Base-by-base conservation (phyloP, 2,888 invertebrate species). In the Himalopsyche tibetana region DNA sequence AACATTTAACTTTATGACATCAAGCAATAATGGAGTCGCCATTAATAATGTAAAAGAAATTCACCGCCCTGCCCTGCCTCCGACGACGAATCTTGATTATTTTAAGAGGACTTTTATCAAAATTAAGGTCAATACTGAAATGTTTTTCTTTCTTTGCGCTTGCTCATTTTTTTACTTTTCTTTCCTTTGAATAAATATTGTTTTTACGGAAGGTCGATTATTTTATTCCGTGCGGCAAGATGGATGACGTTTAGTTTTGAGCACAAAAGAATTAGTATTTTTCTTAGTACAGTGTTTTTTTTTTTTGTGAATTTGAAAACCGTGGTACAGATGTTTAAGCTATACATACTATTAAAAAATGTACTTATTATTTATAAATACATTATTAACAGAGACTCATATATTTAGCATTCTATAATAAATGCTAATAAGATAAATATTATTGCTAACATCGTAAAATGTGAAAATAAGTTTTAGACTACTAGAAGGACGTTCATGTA, bases 1-100 rank as follows among this genome's bases (percentile, higher is more conserved):
- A 74, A 74, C 74, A 74, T 74, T 74, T 74, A 74, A 74, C 74
- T 74, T 74, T 74, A 74, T 74, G 74, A 74, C 74, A 74, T 74
- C 74, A 36, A 74, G 38, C 38, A 74, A 36, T 74, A 74, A 74
- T 36, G 74, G 36, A 74, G 36, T 74, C 38, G 74, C 36, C 74
- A 74, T 74, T 38, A 74, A 74, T 36, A 74, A 36, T 51, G 15
- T 51, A 74, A 74, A 38, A 74, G 74, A 74, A 74, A 74, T 36
- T 74, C 36, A 28, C 74, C 36, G 74, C 36, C 74, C 74, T 15
- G 74, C 36, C 74, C 74, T 15, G 74, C 36, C 38, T 38, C 28
- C 5, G 12, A 38, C 5, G 12, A 38, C 8, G 9, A 74, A 38
- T 38, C 74, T 38, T 74, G 74, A 74, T 74, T 74, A 74, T 74